Conservation (phyloP, 1,140 invertebrate species). For the Zaprionus davidi region DNA sequence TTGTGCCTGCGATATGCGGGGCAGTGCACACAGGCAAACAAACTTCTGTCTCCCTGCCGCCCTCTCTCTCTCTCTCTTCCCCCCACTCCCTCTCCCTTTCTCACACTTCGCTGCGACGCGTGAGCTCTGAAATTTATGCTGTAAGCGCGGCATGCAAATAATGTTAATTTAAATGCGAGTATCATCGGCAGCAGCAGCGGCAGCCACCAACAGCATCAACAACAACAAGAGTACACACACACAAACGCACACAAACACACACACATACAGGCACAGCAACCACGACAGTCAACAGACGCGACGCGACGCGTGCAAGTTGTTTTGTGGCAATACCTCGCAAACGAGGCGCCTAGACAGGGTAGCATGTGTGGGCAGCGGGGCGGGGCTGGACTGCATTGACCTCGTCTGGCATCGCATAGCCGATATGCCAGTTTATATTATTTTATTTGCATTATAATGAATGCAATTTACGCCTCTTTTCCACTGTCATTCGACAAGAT, state of each 20-base stretch:
- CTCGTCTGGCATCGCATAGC: not conserved
- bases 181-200: constrained; percentile 59
- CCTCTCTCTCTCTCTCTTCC: not conserved
- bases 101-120: constrained; percentile 5
- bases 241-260: constrained; percentile 9
- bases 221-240: constrained; percentile 43
- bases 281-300: constrained; percentile 15
- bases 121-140: constrained; percentile 71
- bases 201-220: constrained; percentile 31
- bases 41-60: not conserved
- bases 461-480: constrained; percentile 10
- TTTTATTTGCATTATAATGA: constrained; percentile 11
- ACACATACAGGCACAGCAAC: not conserved
- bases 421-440: constrained; percentile 2
- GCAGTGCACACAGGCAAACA: constrained; percentile 6
- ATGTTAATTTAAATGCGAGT: constrained; percentile 82
- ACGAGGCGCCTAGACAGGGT: not conserved
- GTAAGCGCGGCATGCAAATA: constrained; percentile 79
- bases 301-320: constrained; percentile 12
- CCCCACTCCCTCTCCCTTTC: not conserved
- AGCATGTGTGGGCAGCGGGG: not conserved
- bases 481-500: not conserved
- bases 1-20: constrained; percentile 21
- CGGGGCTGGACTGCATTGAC: too few species aligned
- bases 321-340: constrained; percentile 11